Conservation (phyloP, 2,888 invertebrate genomes). For the Spodoptera picta region DNA sequence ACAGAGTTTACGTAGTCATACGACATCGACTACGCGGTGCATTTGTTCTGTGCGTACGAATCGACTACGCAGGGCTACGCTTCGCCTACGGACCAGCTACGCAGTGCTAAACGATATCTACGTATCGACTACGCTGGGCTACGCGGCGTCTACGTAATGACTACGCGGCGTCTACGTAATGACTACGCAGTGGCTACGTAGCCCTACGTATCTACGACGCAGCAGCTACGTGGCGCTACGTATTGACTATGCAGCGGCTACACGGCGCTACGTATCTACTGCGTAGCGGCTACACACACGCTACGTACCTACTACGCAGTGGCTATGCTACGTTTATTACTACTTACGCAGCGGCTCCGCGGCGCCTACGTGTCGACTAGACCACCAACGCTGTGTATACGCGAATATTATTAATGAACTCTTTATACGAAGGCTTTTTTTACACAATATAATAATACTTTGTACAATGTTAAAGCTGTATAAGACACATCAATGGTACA, state of each 20-base stretch:
- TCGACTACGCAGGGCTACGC: neutral
- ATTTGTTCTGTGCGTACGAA: too few species aligned
- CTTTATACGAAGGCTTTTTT: neutral
- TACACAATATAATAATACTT: neutral
- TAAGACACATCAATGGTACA: constrained; percentile 34
- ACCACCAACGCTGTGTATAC: too few species aligned
- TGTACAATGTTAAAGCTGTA: neutral
- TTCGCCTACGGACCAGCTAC: neutral
- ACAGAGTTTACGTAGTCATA: too few species aligned
- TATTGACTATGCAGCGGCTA: neutral
- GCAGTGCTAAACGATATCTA: neutral
- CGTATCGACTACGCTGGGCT: too few species aligned
- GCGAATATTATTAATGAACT: neutral
- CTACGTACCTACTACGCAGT: neutral
- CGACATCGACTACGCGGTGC: neutral
- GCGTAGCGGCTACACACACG: neutral
- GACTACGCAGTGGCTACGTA: neutral
- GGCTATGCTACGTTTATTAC: neutral
- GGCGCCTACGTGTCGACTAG: too few species aligned
- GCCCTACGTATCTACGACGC: neutral
- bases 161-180: neutral
- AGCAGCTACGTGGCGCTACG: neutral
- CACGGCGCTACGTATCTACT: neutral
- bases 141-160: too few species aligned
- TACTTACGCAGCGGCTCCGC: too few species aligned